Conservation (phyloP, 2,113 vertebrate species). For the Hydropotes inermis region DNA sequence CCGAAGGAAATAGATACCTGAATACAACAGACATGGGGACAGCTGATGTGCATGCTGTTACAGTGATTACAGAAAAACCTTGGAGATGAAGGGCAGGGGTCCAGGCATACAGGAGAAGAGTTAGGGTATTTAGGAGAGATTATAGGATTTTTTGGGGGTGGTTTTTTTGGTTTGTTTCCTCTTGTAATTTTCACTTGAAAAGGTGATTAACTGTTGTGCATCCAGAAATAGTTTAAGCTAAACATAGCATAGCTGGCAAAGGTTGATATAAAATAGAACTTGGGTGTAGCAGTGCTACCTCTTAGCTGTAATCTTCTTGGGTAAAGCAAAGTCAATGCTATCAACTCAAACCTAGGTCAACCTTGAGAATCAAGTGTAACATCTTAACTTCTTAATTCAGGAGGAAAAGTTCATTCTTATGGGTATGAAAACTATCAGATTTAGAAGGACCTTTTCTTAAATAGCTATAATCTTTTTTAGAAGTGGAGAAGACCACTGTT, state of each 20-base stretch:
- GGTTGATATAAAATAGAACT: conserved; percentile 45
- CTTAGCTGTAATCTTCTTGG: conserved; percentile 38
- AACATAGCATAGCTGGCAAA: conserved; percentile 52
- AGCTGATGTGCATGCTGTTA: not conserved
- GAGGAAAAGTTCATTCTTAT: not conserved
- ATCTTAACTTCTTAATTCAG: not conserved
- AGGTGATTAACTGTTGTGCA: conserved; percentile 48
- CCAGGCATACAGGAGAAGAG: not conserved
- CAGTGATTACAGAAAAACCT: conserved; percentile 49
- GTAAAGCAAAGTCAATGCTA: not conserved
- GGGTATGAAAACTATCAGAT: not conserved
- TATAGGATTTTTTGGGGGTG: not conserved
- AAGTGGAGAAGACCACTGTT: not conserved
- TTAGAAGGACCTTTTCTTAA: not conserved
- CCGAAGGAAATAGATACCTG: conserved; percentile 63
- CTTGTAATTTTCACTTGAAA: conserved; percentile 18
- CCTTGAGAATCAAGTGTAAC: not conserved
- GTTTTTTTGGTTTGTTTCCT: not conserved
- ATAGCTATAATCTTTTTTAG: not conserved
- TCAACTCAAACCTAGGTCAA: conserved; percentile 39
- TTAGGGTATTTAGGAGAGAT: conserved; percentile 31
- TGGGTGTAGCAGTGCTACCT: conserved; percentile 40
- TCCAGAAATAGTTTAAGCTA: conserved; percentile 61
- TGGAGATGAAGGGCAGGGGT: not conserved
- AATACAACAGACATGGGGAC: conserved; percentile 22